These are phyloP conservation scores for Phalera bucephala DNA, from an alignment of 2,888 invertebrate species.

Conservation along the genomic window DNA sequence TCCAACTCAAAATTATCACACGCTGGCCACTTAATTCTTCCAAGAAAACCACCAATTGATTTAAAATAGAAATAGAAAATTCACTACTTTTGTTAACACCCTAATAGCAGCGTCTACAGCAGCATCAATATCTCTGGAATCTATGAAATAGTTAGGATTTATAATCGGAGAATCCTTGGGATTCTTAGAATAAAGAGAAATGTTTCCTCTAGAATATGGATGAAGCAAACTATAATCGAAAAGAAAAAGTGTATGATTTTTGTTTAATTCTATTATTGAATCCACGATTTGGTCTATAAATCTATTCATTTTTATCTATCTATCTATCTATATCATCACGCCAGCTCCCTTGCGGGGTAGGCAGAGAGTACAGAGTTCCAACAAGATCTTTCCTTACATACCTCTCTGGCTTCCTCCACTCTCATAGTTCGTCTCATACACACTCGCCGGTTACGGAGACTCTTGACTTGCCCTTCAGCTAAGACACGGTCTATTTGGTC, in stretches of 20 bases:
- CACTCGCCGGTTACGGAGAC: no score
- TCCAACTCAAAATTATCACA: slow-evolving; percentile 44
- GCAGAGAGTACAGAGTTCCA: no score
- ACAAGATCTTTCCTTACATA: no score
- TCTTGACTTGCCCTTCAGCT: no score
- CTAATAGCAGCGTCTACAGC: neutral
- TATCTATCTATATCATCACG: no score
- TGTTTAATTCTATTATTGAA: slow-evolving; percentile 10
- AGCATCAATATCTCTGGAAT: slow-evolving; percentile 15
- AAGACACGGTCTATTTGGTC: no score
- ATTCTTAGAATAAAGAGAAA: slow-evolving; percentile 18
- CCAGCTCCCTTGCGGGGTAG: no score
- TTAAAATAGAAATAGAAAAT: slow-evolving; percentile 42
- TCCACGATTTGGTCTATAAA: slow-evolving; percentile 12
- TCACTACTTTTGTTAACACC: neutral
- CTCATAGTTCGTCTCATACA: no score
- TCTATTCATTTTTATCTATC: no score
- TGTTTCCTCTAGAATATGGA: no score
- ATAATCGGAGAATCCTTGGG: slow-evolving; percentile 20
- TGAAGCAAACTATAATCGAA: slow-evolving; percentile 17
- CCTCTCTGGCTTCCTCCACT: no score
- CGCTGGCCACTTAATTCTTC: slow-evolving; percentile 40
- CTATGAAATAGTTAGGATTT: slow-evolving; percentile 19
- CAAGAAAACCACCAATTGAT: slow-evolving; percentile 43
- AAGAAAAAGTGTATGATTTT: slow-evolving; percentile 14